Base-by-base conservation (phyloP, 2,797 vertebrate species). In the Serranus cabrilla region DNA sequence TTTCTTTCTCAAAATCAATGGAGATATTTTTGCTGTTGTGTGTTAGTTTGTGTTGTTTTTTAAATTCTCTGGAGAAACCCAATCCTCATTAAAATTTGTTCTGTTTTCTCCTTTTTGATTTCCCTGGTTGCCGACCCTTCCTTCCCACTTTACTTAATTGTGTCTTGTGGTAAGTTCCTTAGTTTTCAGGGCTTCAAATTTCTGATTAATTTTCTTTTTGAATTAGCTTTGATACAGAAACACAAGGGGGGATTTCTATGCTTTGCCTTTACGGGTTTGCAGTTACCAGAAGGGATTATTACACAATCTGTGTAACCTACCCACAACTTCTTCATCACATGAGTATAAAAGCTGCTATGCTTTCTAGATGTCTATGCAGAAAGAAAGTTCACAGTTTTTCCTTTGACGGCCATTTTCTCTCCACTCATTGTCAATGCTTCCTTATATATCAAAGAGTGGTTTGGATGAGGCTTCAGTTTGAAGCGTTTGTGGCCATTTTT, bases 161-260 rank as follows among this genome's bases (percentile, higher is more conserved):
- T 99, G 96, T 99, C 92, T 98, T 98, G 96, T 99, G 98, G 98
- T 99, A 99, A 99, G 98, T 99, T 97, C 89, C 94, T 88, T 95
- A 94, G 95, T 96, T 89, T 96, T 94, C 87, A 95, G 96, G 96
- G 95, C 89, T 81, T 94, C 93, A 91, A 87, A 62, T 51, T 85
- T 84, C 78, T 94, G 75, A n/a, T 93, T 89, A 81, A 74, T 61
- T 37, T 74, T 66, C 76, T 84, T 89, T 82, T 86, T 23, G 42
- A 76, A 66, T 49, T 6, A 69, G 43, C 20, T 27, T 68, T 67
- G 17, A 56, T 52, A 2, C 37, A 25, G 17, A n/a, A 59, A 40
- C 2, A 68, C 17, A 50, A 21, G 7, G 14, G 43, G 54, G 9
- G 1, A 37, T 70, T 63, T 45, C 62, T 18, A 13, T 37, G 13